Conservation (phyloP, 2,888 invertebrate genomes). For the Blastobasis adustella region DNA sequence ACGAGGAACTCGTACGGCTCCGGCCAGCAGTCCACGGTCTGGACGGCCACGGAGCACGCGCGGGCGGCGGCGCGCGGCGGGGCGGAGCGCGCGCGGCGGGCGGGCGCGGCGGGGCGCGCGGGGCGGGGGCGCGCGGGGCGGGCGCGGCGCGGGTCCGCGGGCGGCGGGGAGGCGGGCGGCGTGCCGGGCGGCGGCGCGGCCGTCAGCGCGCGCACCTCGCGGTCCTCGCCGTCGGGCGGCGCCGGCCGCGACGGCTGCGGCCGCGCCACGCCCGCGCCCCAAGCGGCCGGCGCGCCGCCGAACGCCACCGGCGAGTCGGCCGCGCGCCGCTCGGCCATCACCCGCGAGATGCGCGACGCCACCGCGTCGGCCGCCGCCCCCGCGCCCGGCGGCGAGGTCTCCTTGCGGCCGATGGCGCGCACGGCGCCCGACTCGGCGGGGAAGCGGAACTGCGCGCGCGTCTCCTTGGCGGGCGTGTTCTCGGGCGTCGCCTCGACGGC, state of each 20-base stretch:
- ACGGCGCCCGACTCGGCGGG: constrained; percentile 79
- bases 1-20: constrained; percentile 85
- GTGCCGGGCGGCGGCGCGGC: constrained; percentile 19
- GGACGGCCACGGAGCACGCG: constrained; percentile 44
- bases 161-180: constrained; percentile 38
- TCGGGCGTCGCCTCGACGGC: constrained; percentile 93
- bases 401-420: constrained; percentile 78
- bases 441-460: constrained; percentile 56
- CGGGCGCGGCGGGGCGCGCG: constrained; percentile 10
- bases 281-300: constrained; percentile 48
- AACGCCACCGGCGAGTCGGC: constrained; percentile 62
- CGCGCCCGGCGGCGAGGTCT: constrained; percentile 49
- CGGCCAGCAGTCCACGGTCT: constrained; percentile 82
- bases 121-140: constrained; percentile 14
- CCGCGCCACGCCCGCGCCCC: constrained; percentile 39
- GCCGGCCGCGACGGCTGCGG: constrained; percentile 35
- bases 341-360: constrained; percentile 54
- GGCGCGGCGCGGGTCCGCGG: constrained; percentile 62
- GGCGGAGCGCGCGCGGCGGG: constrained; percentile 14
- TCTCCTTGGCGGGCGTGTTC: constrained; percentile 87
- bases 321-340: constrained; percentile 64
- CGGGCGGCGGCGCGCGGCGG: constrained; percentile 18
- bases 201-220: constrained; percentile 23
- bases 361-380: constrained; percentile 39
- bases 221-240: constrained; percentile 61